Conservation (phyloP, 2,113 vertebrate genomes). For the Fukomys damarensis region DNA sequence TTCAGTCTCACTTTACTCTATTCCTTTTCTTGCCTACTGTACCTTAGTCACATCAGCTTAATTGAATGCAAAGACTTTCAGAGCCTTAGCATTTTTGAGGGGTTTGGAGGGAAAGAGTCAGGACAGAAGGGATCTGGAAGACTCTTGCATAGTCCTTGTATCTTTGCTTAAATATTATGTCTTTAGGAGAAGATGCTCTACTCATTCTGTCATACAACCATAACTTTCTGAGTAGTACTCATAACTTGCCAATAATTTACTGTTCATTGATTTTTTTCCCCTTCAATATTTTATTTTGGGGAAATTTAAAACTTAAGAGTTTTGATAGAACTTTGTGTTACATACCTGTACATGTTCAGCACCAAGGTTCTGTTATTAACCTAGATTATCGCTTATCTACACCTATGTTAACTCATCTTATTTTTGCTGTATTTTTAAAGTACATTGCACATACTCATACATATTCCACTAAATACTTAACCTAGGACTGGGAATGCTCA, state of each 20-base stretch:
- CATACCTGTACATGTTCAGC: background rate
- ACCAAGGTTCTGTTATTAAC: background rate
- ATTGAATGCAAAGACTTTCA: background rate
- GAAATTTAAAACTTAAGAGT: background rate
- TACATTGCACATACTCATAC: background rate
- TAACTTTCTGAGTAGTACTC: background rate
- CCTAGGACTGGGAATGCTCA: background rate
- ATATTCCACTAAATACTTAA: background rate
- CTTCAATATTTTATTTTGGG: background rate
- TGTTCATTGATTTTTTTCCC: background rate
- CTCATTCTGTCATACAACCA: background rate
- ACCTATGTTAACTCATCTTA: constrained; percentile 2
- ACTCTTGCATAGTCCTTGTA: background rate
- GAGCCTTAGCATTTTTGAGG: background rate
- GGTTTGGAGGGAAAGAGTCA: too few species aligned
- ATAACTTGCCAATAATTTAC: background rate
- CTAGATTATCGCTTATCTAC: background rate
- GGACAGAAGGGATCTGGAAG: background rate
- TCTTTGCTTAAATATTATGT: background rate
- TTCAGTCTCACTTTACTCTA: background rate
- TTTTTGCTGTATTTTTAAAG: constrained; percentile 8
- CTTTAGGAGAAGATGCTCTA: background rate
- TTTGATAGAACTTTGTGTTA: constrained; percentile 27
- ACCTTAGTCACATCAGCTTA: background rate
- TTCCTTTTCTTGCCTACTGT: background rate